Percentiles rank a stretch among this genome's conserved stretches.
Evolutionary conservation across 2,797 vertebrate genomes (phyloP).

Genomic region (Malurus leucopterus): DNA sequence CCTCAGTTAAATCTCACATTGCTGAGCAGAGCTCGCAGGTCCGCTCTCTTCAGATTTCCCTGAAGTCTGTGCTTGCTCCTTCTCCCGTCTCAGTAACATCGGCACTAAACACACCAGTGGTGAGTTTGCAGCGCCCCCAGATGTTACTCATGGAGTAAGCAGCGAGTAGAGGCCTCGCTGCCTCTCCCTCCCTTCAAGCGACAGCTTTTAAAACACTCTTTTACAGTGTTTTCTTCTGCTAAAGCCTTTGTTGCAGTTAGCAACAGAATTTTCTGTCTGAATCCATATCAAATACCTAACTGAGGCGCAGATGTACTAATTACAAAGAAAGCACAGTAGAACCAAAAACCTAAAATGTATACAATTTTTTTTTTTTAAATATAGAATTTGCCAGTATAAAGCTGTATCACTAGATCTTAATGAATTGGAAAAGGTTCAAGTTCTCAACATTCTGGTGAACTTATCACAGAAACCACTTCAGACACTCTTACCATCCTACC

Average conservation of each 20-base stretch:
- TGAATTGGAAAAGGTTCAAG: neutral
- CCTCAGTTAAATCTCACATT: conserved; percentile 10
- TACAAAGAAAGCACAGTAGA: neutral
- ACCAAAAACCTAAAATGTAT: neutral
- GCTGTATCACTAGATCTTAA: neutral
- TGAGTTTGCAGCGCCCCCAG: conserved; percentile 42
- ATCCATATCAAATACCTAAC: neutral
- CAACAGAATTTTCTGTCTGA: neutral
- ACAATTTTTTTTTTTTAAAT: no score
- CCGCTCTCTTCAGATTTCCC: neutral
- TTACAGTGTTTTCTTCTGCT: neutral
- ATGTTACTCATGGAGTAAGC: conserved; percentile 6
- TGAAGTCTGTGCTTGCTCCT: conserved; percentile 1
- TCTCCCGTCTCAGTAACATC: neutral
- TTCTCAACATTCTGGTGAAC: neutral
- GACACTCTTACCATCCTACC: neutral
- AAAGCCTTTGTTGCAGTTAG: neutral
- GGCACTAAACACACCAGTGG: neutral
- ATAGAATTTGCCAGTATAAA: neutral
- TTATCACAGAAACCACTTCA: neutral
- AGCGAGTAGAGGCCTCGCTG: neutral
- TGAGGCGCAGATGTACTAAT: neutral
- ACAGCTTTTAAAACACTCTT: neutral
- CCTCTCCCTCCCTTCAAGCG: neutral
- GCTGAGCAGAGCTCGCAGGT: neutral